Evolutionary conservation across 23 tunicate genomes (phyloP).

Genomic region (Oikopleura vanhoeffeni): DNA sequence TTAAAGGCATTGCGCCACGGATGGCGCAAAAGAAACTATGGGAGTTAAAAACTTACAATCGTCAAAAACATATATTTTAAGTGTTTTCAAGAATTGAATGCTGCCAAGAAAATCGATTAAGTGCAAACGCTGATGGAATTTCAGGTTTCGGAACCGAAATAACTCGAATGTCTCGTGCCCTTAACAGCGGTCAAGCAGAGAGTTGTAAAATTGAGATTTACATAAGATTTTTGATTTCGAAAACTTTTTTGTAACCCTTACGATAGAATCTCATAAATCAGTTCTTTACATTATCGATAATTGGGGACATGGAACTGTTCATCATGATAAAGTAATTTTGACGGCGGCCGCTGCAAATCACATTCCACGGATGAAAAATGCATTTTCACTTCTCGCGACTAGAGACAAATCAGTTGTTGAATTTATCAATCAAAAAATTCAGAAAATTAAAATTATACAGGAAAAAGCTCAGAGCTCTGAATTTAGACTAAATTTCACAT

Average conservation of each 20-base stretch:
- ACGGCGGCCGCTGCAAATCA: neutral
- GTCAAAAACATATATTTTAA: too few relatives aligned
- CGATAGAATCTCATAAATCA: too few relatives aligned
- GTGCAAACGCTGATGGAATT: neutral
- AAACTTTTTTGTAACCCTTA: too few relatives aligned
- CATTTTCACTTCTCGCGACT: neutral
- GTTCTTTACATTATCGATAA: neutral
- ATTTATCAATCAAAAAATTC: too few relatives aligned
- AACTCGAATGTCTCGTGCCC: neutral
- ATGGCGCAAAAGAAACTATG: too few relatives aligned
- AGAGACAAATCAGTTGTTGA: neutral
- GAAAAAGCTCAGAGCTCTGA: too few relatives aligned
- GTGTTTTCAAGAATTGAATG: slow-evolving; percentile 1
- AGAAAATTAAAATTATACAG: too few relatives aligned
- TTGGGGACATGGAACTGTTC: slow-evolving; percentile 3
- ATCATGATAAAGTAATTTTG: neutral
- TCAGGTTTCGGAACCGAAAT: neutral
- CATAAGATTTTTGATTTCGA: too few relatives aligned
- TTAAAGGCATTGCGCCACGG: too few relatives aligned
- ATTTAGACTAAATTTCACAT: too few relatives aligned
- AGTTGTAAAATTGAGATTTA: too few relatives aligned
- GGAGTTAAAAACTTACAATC: too few relatives aligned
- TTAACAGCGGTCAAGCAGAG: neutral
- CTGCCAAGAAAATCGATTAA: neutral
- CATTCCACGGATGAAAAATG: neutral